These are phyloP conservation scores for Apodemia zela DNA, from an alignment of 2,888 invertebrate genomes.

Conservation along the genomic window DNA sequence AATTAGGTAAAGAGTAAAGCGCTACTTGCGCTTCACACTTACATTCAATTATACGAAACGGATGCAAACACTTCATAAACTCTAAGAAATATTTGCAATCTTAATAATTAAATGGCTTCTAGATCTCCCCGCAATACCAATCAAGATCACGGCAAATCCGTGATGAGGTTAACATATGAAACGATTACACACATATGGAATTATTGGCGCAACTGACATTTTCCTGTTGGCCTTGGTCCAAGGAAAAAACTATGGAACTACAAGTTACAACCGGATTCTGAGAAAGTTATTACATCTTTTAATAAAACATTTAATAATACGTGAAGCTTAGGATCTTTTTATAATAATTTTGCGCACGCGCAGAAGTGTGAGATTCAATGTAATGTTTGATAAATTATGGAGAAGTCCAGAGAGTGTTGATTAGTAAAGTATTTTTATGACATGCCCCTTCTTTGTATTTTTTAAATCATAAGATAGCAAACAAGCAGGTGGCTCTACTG, in stretches of 20 bases:
- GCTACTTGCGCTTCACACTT: too few relatives aligned
- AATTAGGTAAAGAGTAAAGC: too few relatives aligned
- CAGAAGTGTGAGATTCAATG: not conserved
- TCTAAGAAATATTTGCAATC: not conserved
- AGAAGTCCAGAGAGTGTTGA: too few relatives aligned
- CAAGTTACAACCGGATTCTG: slow-evolving; percentile 19
- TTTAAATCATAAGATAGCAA: too few relatives aligned
- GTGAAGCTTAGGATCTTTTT: not conserved
- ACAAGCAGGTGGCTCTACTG: too few relatives aligned
- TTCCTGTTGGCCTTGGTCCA: slow-evolving; percentile 30
- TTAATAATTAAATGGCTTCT: not conserved
- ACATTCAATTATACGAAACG: not conserved
- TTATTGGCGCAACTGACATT: slow-evolving; percentile 16
- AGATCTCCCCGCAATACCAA: not conserved
- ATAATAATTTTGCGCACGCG: not conserved
- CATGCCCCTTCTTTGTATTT: too few relatives aligned
- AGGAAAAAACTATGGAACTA: slow-evolving; percentile 16
- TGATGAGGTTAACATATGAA: not conserved
- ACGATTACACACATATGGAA: slow-evolving; percentile 2
- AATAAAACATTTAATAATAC: not conserved
- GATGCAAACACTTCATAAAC: not conserved
- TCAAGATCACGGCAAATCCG: not conserved
- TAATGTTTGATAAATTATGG: too few relatives aligned
- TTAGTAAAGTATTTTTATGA: too few relatives aligned
- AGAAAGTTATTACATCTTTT: slow-evolving; percentile 18